These are phyloP conservation scores for Cryptocephalus primarius DNA, from an alignment of 2,888 invertebrate genomes.

Conservation along the genomic window DNA sequence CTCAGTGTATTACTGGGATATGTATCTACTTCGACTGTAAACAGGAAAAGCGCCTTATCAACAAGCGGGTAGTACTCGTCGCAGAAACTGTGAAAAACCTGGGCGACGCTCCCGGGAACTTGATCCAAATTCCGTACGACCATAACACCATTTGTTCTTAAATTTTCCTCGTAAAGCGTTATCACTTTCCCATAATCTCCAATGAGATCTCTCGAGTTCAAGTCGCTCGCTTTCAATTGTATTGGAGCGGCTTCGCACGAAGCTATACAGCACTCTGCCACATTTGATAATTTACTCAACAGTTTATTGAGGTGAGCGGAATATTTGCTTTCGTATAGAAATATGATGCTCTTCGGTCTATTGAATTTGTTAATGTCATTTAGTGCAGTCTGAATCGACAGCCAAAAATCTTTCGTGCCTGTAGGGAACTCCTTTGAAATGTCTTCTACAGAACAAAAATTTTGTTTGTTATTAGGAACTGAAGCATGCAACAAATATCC, in stretches of 20 bases:
- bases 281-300: slow-evolving; percentile 13
- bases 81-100: slow-evolving; percentile 47
- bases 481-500: too few relatives aligned
- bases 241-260: slow-evolving; percentile 17
- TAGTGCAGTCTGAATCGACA: too few relatives aligned
- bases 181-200: slow-evolving; percentile 28
- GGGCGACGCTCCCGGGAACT: slow-evolving; percentile 32
- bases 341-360: too few relatives aligned
- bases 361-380: too few relatives aligned
- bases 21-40: slow-evolving; percentile 33
- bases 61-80: slow-evolving; percentile 42
- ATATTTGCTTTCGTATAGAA: too few relatives aligned
- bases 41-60: slow-evolving; percentile 33
- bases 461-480: too few relatives aligned
- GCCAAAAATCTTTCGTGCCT: too few relatives aligned
- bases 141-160: slow-evolving; percentile 26
- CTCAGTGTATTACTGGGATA: slow-evolving; percentile 14
- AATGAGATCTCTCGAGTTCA: slow-evolving; percentile 23
- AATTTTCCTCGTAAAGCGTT: slow-evolving; percentile 17
- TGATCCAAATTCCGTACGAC: slow-evolving; percentile 31
- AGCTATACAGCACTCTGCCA: slow-evolving; percentile 23
- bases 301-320: too few relatives aligned
- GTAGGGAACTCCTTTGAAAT: too few relatives aligned
- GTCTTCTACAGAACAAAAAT: too few relatives aligned
- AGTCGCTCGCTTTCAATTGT: slow-evolving; percentile 20